Evolutionary conservation across 2,113 vertebrate species (phyloP).

Genomic region (Cinclus mexicanus): DNA sequence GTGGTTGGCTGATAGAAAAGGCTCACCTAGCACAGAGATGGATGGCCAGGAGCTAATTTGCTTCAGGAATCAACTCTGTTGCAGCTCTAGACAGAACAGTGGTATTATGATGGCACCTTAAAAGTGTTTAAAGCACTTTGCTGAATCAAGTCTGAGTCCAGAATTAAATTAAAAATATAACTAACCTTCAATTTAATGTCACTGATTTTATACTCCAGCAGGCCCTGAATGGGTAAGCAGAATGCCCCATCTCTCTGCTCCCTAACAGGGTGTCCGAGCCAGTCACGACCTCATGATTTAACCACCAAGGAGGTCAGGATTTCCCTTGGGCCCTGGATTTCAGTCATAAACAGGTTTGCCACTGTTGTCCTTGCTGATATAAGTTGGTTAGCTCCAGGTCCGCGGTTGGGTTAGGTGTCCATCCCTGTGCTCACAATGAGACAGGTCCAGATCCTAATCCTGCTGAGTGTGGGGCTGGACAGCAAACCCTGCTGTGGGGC

Average conservation of each 20-base stretch:
- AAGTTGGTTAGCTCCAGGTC: not conserved
- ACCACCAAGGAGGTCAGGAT: not conserved
- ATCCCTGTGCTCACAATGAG: fast-evolving
- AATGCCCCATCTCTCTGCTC: not conserved
- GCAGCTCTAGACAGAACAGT: not conserved
- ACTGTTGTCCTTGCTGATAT: not conserved
- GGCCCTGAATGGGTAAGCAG: not conserved
- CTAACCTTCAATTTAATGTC: not conserved
- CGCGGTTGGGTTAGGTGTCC: not conserved
- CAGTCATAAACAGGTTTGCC: not conserved
- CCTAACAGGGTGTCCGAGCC: not conserved
- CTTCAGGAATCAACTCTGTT: not conserved
- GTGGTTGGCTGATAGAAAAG: not conserved
- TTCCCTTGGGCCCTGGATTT: not conserved
- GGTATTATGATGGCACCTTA: not conserved
- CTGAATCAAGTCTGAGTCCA: not conserved
- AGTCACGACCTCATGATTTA: not conserved
- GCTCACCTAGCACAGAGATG: not conserved
- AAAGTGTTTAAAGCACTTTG: not conserved
- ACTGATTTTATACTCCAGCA: not conserved
- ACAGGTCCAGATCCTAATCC: not conserved
- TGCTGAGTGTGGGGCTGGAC: not conserved
- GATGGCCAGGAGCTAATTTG: slow-evolving; percentile 8
- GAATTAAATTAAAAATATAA: not conserved
- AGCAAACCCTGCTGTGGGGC: not conserved